phyloP scores from a whole-genome alignment of 2,888 invertebrate genomes.

The Prosapia bicincta region DNA sequence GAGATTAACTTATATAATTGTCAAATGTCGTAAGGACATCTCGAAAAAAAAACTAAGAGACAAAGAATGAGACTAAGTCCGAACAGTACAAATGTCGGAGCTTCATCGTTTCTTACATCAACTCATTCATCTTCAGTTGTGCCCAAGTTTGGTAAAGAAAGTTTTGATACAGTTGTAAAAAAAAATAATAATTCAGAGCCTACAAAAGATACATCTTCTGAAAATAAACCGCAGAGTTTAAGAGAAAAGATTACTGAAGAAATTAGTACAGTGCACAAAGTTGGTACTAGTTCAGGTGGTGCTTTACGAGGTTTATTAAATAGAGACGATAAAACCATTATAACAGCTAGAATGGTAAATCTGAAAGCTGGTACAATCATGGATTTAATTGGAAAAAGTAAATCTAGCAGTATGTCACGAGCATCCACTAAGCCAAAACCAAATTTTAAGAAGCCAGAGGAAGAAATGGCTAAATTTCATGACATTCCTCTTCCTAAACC shows the following conservation, averaged over 20 bases:
- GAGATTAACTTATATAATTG: too few species aligned
- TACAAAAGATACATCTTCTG: background rate
- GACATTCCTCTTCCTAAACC: background rate
- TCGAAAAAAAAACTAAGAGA: too few species aligned
- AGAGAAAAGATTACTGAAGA: background rate
- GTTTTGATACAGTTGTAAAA: too few species aligned
- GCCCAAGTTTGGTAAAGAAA: too few species aligned
- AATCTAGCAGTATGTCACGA: background rate
- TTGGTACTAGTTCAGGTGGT: background rate
- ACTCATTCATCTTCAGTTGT: too few species aligned
- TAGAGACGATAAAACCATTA: background rate
- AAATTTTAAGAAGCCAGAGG: background rate
- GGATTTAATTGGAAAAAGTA: background rate
- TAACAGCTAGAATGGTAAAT: background rate
- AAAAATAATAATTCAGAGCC: background rate
- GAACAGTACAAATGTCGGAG: too few species aligned
- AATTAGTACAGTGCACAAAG: background rate
- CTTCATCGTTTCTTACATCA: too few species aligned
- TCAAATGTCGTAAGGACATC: too few species aligned
- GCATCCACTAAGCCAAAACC: background rate
- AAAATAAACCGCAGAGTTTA: background rate
- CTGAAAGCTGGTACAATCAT: background rate
- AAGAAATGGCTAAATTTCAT: background rate
- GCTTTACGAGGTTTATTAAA: background rate
- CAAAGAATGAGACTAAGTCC: too few species aligned